phyloP scores from a whole-genome alignment of 2,113 vertebrate genomes.

The Steatornis caripensis region DNA sequence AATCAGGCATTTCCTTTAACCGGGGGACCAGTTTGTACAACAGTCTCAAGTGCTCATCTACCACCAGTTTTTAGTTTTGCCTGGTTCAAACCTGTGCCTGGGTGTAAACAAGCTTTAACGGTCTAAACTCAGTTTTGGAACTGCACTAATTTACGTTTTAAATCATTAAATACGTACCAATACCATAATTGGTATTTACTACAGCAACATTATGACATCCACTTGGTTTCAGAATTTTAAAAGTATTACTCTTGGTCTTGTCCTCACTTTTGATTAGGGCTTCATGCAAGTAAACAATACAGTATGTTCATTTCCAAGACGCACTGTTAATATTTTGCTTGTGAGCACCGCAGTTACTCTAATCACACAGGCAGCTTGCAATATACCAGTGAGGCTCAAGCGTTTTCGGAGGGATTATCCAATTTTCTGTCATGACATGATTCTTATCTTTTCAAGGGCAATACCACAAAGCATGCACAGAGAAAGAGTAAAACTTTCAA shows the following conservation, averaged over 20 bases:
- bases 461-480: slow-evolving; percentile 93
- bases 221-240: slow-evolving; percentile 71
- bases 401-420: slow-evolving; percentile 59
- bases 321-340: slow-evolving; percentile 60
- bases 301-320: slow-evolving; percentile 67
- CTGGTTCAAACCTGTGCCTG: slow-evolving; percentile 49
- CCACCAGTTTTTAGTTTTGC: background rate
- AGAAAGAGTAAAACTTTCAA: slow-evolving; percentile 82
- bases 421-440: slow-evolving; percentile 75
- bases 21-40: background rate
- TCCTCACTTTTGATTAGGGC: slow-evolving; percentile 71
- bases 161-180: slow-evolving; percentile 70
- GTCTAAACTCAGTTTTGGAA: slow-evolving; percentile 70
- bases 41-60: background rate
- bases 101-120: slow-evolving; percentile 52
- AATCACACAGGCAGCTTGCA: slow-evolving; percentile 65
- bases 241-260: slow-evolving; percentile 61
- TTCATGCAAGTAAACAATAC: slow-evolving; percentile 62
- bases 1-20: slow-evolving; percentile 76
- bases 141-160: slow-evolving; percentile 69
- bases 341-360: slow-evolving; percentile 65
- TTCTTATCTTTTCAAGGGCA: slow-evolving; percentile 93
- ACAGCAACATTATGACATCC: slow-evolving; percentile 71
- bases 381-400: slow-evolving; percentile 61
- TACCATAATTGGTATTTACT: slow-evolving; percentile 74